phyloP scores from a whole-genome alignment of 2,888 invertebrate genomes.

The Eristalis intricaria region DNA sequence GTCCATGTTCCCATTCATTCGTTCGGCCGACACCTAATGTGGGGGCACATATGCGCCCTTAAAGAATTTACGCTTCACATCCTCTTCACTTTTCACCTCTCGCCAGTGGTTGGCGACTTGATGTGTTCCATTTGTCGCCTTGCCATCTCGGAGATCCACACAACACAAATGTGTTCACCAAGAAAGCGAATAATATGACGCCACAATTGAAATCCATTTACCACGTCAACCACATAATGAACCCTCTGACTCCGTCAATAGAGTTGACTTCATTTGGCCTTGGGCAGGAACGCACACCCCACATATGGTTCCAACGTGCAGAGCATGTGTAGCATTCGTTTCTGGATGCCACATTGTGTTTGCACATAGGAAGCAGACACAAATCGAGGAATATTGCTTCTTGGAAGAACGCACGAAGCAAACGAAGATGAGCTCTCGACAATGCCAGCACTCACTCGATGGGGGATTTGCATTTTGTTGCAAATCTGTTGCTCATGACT shows the following conservation, averaged over 20 bases:
- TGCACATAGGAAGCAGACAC: slow-evolving; percentile 67
- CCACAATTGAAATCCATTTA: slow-evolving; percentile 71
- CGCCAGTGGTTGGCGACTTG: slow-evolving; percentile 15
- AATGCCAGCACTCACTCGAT: slow-evolving; percentile 26
- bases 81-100: slow-evolving; percentile 9
- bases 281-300: slow-evolving; percentile 53
- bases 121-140: slow-evolving; percentile 58
- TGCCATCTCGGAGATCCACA: background rate
- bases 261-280: slow-evolving; percentile 71
- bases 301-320: background rate
- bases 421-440: slow-evolving; percentile 65
- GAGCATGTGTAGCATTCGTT: slow-evolving; percentile 1
- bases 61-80: slow-evolving; percentile 51
- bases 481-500: slow-evolving; percentile 3
- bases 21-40: background rate
- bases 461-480: slow-evolving; percentile 3
- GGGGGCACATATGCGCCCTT: background rate
- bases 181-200: slow-evolving; percentile 44
- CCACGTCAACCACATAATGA: slow-evolving; percentile 66
- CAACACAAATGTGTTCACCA: background rate
- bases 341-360: slow-evolving; percentile 25
- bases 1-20: background rate
- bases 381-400: slow-evolving; percentile 55
- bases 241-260: slow-evolving; percentile 54
- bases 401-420: slow-evolving; percentile 35